phyloP scores from a whole-genome alignment of 2,113 vertebrate genomes.

The Bubo blakistoni region DNA sequence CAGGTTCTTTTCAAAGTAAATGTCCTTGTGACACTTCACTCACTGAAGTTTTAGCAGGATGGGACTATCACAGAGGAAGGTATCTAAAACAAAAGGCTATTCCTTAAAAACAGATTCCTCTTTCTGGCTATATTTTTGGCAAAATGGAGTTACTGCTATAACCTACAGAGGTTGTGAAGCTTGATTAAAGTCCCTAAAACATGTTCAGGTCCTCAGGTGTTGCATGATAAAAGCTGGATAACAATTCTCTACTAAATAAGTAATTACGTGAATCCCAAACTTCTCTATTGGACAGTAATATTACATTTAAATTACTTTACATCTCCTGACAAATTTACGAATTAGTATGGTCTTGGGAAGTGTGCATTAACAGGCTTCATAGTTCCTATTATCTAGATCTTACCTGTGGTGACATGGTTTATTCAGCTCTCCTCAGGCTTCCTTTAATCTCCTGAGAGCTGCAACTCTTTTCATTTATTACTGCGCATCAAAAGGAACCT shows the following conservation, averaged over 20 bases:
- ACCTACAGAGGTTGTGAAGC: not conserved
- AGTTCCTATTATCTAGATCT: not conserved
- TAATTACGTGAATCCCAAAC: not conserved
- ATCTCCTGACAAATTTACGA: not conserved
- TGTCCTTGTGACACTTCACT: not conserved
- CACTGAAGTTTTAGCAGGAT: not conserved
- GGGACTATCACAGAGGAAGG: not conserved
- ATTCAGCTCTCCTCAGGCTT: slow-evolving; percentile 27
- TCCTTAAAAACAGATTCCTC: not conserved
- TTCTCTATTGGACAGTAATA: not conserved
- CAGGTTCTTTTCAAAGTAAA: not conserved
- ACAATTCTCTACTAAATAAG: not conserved
- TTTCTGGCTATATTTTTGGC: not conserved
- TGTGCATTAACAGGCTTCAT: not conserved
- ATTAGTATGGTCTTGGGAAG: not conserved
- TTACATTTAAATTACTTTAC: not conserved
- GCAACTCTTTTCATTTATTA: slow-evolving; percentile 10
- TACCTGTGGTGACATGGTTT: not conserved
- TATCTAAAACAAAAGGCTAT: not conserved
- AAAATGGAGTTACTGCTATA: not conserved
- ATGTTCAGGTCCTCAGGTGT: not conserved
- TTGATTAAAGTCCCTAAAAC: not conserved
- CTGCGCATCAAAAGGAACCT: not conserved
- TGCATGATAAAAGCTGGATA: not conserved
- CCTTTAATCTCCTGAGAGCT: slow-evolving; percentile 42